Base-by-base conservation (phyloP, 2,797 vertebrate genomes). In the Myotis planiceps region DNA sequence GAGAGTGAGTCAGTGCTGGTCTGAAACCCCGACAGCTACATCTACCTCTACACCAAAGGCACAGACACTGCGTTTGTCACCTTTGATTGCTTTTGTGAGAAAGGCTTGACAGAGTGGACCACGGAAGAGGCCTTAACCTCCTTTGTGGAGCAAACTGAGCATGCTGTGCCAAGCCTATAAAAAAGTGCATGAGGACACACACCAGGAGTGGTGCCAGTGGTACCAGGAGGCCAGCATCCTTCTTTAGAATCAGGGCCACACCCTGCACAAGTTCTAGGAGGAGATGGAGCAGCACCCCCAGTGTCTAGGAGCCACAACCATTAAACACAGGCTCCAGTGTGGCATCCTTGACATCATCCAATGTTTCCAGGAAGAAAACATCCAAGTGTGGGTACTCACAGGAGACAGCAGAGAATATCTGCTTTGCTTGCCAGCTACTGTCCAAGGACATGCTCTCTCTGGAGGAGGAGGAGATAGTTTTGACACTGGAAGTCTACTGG, bases 1-100 rank as follows among this genome's bases (percentile, higher is more conserved):
- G 99, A 90, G 99, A 99, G 94, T 97, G 99, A 99, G 99, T 99
- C 99, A 1, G 98, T 99, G 2, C 97, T 99, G 99, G 99, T 99
- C 93, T 98, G 98, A 69, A 99, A 99, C 80, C 99, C 99, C 0
- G 99, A 99, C 89, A 99, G 99, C 66, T 97, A 85, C 29, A 98
- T 99, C 97, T 99, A 98, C 89, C 99, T 99, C 23, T 99, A 99
- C 98, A 99, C 99, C 96, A 99, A 99, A 96, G 99, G 99, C 19
- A 99, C 99, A 0, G 99, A 99, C 98, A 65, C 29, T 63, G 14
- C 29, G 13, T 58, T 58, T 63, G 49, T 88, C 29, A 75, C 19
- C 29, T 75, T 51, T 21, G 16, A 51, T 75, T 8, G n/a, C 10
- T 23, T n/a, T n/a, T 32, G 18, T n/a, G 42, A 49, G 45, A 32